Evolutionary conservation across 2,888 invertebrate genomes (phyloP).

Genomic region (Siphonodentalium dalli): DNA sequence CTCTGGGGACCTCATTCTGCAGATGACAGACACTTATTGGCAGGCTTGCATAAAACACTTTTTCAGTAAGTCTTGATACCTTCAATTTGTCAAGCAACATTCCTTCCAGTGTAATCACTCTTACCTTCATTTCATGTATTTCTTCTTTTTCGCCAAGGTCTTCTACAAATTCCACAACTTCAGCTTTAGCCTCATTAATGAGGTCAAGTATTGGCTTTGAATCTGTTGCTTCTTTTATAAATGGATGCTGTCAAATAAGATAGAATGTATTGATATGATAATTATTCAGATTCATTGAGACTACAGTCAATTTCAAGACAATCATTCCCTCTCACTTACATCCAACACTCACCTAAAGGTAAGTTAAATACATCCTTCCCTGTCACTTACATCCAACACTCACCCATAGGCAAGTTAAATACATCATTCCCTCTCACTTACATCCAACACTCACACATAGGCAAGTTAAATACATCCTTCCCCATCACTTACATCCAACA

Average conservation of each 20-base stretch:
- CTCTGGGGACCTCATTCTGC: too few relatives aligned
- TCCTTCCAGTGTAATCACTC: background rate
- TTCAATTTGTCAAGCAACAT: background rate
- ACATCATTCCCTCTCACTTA: too few relatives aligned
- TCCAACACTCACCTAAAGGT: background rate
- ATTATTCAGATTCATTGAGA: background rate
- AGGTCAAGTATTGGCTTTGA: slow-evolving; percentile 87
- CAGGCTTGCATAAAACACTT: background rate
- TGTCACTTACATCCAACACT: background rate
- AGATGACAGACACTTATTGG: too few relatives aligned
- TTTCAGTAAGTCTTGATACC: background rate
- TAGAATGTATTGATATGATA: background rate
- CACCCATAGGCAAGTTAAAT: too few relatives aligned
- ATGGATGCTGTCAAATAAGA: slow-evolving; percentile 74
- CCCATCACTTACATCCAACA: too few relatives aligned
- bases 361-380: background rate
- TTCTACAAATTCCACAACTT: slow-evolving; percentile 85
- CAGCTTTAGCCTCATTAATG: slow-evolving; percentile 93
- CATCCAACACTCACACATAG: too few relatives aligned
- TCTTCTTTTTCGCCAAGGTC: slow-evolving; percentile 71
- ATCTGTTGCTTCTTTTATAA: slow-evolving; percentile 75
- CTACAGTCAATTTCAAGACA: slow-evolving; percentile 1
- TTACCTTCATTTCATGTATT: slow-evolving; percentile 47
- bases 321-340: too few relatives aligned
- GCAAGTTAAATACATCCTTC: too few relatives aligned